phyloP scores from a whole-genome alignment of 2,888 invertebrate species.

The Ophonus ardosiacus region DNA sequence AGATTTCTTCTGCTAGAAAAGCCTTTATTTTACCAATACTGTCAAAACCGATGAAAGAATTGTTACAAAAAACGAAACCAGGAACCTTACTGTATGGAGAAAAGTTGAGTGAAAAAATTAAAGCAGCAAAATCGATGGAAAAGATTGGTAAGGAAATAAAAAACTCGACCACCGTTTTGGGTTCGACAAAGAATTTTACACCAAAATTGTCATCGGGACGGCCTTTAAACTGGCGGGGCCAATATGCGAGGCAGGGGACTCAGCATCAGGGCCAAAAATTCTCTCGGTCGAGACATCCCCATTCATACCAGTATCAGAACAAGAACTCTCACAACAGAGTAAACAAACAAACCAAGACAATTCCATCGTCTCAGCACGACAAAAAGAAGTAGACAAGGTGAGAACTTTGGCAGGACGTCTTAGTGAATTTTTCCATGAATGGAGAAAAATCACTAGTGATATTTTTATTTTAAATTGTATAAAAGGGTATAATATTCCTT shows the following conservation, averaged over 20 bases:
- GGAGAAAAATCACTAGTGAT: conserved; percentile 64
- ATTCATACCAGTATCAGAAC: neutral
- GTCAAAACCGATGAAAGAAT: conserved; percentile 61
- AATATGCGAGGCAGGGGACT: conserved; percentile 18
- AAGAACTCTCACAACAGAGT: neutral
- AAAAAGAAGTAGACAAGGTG: conserved; percentile 10
- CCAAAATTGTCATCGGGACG: neutral
- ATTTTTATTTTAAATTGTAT: conserved; percentile 52
- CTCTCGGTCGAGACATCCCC: neutral
- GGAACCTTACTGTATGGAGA: conserved; percentile 64
- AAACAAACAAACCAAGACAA: neutral
- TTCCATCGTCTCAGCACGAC: neutral
- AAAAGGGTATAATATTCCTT: conserved; percentile 60
- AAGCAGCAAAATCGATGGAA: conserved; percentile 64
- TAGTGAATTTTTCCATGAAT: conserved; percentile 53
- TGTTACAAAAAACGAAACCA: conserved; percentile 63
- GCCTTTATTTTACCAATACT: conserved; percentile 65
- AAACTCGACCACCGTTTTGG: conserved; percentile 9
- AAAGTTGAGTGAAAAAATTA: conserved; percentile 64
- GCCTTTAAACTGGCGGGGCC: conserved; percentile 47
- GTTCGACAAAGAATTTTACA: neutral
- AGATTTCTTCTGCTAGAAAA: conserved; percentile 63
- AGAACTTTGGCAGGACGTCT: conserved; percentile 62
- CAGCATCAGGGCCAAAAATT: conserved; percentile 18
- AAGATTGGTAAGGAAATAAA: conserved; percentile 63